Percentiles rank a stretch among this genome's conserved stretches.
Evolutionary conservation across 2,797 vertebrate genomes (phyloP).

Genomic region (Hirundo rustica): DNA sequence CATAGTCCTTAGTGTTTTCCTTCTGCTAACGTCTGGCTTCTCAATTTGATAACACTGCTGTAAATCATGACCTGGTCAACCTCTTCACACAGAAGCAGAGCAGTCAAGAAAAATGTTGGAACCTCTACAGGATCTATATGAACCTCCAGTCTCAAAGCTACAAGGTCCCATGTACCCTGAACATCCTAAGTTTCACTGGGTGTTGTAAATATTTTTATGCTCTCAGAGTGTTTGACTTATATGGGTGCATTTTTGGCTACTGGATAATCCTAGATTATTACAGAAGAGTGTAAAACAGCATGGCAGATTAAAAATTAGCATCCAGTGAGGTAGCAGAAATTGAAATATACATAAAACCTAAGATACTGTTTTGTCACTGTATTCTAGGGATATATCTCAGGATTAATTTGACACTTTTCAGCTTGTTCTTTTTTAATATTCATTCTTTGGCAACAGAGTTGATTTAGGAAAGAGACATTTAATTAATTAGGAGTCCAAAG

Average conservation of each 20-base stretch:
- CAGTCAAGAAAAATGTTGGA: background rate
- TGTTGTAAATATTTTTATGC: background rate
- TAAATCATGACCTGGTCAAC: background rate
- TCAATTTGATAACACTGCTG: background rate
- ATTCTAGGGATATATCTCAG: background rate
- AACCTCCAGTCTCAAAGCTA: background rate
- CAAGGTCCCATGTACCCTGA: background rate
- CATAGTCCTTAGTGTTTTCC: background rate
- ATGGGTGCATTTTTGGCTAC: background rate
- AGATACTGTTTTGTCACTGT: background rate
- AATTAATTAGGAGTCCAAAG: background rate
- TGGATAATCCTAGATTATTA: background rate
- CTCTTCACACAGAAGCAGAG: background rate
- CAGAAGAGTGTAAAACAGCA: background rate
- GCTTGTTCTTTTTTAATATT: background rate
- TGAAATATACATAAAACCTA: background rate
- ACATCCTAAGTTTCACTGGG: background rate
- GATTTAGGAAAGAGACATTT: background rate
- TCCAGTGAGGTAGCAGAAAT: background rate
- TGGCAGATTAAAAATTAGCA: background rate
- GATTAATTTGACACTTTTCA: background rate
- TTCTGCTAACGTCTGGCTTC: background rate
- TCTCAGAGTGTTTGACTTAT: background rate
- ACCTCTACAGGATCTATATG: background rate
- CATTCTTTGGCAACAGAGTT: background rate